These are phyloP conservation scores for Hydrophis major DNA, from an alignment of 2,797 vertebrate genomes.

Conservation along the genomic window DNA sequence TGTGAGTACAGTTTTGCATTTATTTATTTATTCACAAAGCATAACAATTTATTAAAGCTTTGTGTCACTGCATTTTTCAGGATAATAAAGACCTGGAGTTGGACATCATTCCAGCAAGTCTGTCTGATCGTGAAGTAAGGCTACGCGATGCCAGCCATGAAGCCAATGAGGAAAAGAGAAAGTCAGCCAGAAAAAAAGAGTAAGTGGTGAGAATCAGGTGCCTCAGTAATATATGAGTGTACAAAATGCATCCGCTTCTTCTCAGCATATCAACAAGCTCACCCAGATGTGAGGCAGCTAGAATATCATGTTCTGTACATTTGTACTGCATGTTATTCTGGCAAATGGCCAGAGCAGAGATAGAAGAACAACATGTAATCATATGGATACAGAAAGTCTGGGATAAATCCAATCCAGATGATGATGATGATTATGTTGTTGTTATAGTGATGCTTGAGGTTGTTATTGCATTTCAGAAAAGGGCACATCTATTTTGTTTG, in stretches of 20 bases:
- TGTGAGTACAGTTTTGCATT: not conserved
- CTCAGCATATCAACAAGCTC: not conserved
- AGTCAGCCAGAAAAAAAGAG: conserved; percentile 97
- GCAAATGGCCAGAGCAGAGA: not conserved
- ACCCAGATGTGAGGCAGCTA: not conserved
- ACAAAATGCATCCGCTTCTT: not conserved
- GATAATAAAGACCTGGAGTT: conserved; percentile 94
- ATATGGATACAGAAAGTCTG: conserved; percentile 15
- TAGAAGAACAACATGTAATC: not conserved
- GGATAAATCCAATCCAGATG: conserved; percentile 14
- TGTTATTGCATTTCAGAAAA: not conserved
- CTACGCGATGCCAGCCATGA: conserved; percentile 92
- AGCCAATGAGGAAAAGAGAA: conserved; percentile 96
- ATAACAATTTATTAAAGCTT: conserved; percentile 6
- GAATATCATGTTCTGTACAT: not conserved
- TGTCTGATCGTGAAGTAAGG: conserved; percentile 91
- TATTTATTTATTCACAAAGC: not conserved
- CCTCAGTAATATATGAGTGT: not conserved
- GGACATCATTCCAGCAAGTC: conserved; percentile 94
- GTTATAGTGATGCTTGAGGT: not conserved
- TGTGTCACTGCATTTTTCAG: conserved; percentile 65
- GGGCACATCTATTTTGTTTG: not conserved
- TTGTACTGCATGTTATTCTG: not conserved
- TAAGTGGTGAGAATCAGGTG: conserved; percentile 64
- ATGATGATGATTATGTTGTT: not conserved